Base-by-base conservation (phyloP, 2,797 vertebrate genomes). In the Enteromius viviparus region DNA sequence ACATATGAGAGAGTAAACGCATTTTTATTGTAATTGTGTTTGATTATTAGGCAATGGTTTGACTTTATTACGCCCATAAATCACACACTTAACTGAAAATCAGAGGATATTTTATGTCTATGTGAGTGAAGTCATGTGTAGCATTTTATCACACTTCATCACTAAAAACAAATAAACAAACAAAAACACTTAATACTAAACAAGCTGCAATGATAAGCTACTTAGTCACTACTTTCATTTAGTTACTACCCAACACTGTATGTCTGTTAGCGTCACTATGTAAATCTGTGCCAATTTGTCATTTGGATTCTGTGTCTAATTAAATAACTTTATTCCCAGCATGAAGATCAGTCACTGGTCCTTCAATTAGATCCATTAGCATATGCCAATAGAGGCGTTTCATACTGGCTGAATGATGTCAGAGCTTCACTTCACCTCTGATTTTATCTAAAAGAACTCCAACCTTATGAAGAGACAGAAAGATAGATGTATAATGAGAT, bases 311-410 rank as follows among this genome's bases (percentile, higher is more conserved):
- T 42, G 72, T 82, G 81, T 76, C 81, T 82, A 82, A 85, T 83
- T 79, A 83, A 82, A 82, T 78, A 75, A 69, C 51, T 85, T 74
- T 68, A 76, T 74, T 84, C 76, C 76, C 76, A 79, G 68, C 19
- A 84, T 85, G 76, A 55, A 74, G 83, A 89, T 89, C 82, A 89
- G 60, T 84, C 69, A 49, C 82, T 71, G 78, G 40, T 78, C 68
- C 60, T 82, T 79, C 76, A 79, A 82, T 79, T 82, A 85, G 40
- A 23, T n/a, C 21, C 51, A 85, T 82, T 85, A 85, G 76, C 71
- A 76, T 60, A 83, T 69, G 80, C 69, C 70, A 74, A 85, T 82
- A 79, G 60, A 66, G 60, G 60, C 26, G 71, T 79, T 85, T 74
- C 71, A 82, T 75, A 47, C 70, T 29, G 69, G 60, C 71, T 45